A percentile compares a stretch with the other conserved stretches of the same genome.
Evolutionary conservation across 2,797 vertebrate species (phyloP).

Genomic region (Scleropages formosus): DNA sequence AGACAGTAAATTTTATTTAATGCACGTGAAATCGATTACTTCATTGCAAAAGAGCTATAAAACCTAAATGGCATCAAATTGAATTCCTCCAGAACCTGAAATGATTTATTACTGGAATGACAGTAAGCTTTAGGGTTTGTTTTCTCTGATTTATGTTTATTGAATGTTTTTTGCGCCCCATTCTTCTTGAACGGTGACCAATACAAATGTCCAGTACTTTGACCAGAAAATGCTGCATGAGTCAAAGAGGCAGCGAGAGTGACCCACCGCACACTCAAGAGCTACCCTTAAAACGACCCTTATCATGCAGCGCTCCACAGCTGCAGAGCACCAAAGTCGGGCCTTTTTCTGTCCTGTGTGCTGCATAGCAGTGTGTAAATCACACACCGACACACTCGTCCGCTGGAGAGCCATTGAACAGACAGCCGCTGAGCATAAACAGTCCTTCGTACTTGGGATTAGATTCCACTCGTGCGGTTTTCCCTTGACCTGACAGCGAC

Average conservation of each 20-base stretch:
- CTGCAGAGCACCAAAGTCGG: background rate
- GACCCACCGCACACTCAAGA: background rate
- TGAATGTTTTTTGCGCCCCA: no score
- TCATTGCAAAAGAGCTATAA: no score
- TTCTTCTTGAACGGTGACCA: no score
- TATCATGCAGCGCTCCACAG: background rate
- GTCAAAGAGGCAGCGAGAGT: background rate
- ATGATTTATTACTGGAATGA: no score
- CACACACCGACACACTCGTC: constrained; percentile 2
- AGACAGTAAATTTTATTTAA: no score
- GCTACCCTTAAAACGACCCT: constrained; percentile 13
- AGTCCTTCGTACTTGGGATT: constrained; percentile 5
- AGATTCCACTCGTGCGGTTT: background rate
- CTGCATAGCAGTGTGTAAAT: background rate
- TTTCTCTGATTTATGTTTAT: no score
- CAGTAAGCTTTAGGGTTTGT: no score
- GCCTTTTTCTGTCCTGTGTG: background rate
- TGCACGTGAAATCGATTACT: no score
- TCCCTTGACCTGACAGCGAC: background rate
- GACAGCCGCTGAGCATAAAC: background rate
- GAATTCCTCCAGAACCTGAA: no score
- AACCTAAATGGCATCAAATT: no score
- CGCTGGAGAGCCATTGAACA: background rate
- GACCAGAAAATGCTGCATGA: constrained; percentile 8
- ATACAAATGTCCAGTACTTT: background rate